Percentiles rank a stretch among this genome's conserved stretches.
Conservation (phyloP, 1,140 invertebrate genomes). For the Andricus grossulariae region DNA sequence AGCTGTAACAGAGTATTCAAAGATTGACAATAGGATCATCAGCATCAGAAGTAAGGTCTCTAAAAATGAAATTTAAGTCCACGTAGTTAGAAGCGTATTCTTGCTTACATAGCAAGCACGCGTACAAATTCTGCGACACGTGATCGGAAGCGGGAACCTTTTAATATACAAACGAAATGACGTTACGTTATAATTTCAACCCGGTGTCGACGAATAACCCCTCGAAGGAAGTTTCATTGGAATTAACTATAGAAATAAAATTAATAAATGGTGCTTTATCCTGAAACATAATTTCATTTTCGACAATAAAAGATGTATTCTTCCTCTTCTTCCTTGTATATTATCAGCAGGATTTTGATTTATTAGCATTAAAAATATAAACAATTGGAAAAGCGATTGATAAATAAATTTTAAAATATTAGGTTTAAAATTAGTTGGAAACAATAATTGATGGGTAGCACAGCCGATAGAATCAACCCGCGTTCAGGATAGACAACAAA, state of each 20-base stretch:
- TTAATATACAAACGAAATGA: slow-evolving; percentile 40
- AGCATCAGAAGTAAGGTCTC: slow-evolving; percentile 7
- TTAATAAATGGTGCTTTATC: no score
- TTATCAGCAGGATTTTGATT: no score
- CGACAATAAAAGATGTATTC: no score
- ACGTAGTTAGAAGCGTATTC: slow-evolving; percentile 21
- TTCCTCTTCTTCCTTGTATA: no score
- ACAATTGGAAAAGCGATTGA: no score
- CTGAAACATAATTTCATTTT: no score
- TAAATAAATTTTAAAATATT: no score
- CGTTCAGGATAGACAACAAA: no score
- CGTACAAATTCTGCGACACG: slow-evolving; percentile 53
- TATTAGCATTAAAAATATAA: no score
- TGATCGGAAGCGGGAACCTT: slow-evolving; percentile 49
- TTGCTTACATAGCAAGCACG: slow-evolving; percentile 40
- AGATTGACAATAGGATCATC: slow-evolving; percentile 20
- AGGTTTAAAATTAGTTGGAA: no score
- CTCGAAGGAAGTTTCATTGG: slow-evolving; percentile 35
- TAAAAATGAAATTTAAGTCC: slow-evolving; percentile 16
- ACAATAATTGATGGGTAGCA: no score
- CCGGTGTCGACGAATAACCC: slow-evolving; percentile 41
- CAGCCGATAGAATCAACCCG: no score
- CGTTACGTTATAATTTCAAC: slow-evolving; percentile 56
- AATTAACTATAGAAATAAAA: not conserved
- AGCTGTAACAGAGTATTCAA: not conserved